phyloP scores from a whole-genome alignment of 1,140 invertebrate species.

The Campoletis sonorensis region DNA sequence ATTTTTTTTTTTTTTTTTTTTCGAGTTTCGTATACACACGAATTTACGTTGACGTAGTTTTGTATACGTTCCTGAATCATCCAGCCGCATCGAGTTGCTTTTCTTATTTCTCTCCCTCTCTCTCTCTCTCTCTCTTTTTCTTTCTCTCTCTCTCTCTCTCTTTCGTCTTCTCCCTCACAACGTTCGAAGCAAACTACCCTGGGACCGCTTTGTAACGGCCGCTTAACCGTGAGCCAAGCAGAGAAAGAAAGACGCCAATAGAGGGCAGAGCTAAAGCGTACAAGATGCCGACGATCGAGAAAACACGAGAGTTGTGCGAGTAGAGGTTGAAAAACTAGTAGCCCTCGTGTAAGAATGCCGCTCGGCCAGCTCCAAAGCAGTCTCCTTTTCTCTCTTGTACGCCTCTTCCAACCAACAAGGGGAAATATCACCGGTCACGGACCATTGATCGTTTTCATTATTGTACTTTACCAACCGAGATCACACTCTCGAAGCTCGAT shows the following conservation, averaged over 20 bases:
- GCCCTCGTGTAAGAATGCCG: constrained; percentile 62
- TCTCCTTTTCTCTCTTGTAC: constrained; percentile 38
- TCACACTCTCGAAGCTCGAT: constrained; percentile 22
- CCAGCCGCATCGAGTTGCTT: constrained; percentile 34
- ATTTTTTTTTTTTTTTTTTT: no score
- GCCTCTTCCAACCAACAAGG: constrained; percentile 28
- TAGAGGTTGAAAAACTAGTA: constrained; percentile 63
- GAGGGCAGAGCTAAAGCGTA: constrained; percentile 1
- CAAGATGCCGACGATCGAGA: constrained; percentile 30
- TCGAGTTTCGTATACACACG: neutral
- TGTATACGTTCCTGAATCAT: constrained; percentile 15
- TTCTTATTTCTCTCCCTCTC: constrained; percentile 44
- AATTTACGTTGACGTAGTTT: neutral
- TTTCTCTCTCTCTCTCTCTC: constrained; percentile 45
- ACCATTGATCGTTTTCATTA: constrained; percentile 50
- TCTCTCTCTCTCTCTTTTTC: constrained; percentile 45
- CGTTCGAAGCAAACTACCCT: neutral
- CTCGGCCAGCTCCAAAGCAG: constrained; percentile 44
- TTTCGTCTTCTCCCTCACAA: neutral
- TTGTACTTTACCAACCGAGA: constrained; percentile 32
- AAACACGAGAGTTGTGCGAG: neutral
- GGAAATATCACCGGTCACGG: constrained; percentile 43
- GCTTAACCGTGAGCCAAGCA: constrained; percentile 8
- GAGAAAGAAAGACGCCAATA: neutral
- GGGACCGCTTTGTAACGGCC: constrained; percentile 39